A percentile compares a stretch with the other conserved stretches of the same genome.
Conservation (phyloP, 1,140 invertebrate species). For the Oryctes rhinoceros region DNA sequence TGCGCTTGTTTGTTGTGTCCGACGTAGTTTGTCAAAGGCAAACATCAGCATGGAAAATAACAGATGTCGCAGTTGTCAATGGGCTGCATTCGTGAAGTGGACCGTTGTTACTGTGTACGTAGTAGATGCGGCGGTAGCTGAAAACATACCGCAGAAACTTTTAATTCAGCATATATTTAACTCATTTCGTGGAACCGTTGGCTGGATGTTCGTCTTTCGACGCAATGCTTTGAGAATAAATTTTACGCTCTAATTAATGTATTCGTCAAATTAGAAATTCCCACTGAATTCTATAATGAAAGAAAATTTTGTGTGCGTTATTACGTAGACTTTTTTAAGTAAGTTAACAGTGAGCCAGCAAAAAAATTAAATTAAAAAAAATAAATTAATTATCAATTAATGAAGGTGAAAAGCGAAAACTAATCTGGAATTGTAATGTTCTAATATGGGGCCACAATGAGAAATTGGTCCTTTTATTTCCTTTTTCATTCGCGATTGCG, state of each 20-base stretch:
- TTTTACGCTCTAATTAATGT: neutral
- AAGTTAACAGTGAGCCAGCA: too few species aligned
- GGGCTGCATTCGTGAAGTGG: neutral
- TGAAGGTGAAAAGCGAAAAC: too few species aligned
- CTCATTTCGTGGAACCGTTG: neutral
- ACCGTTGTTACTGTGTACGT: neutral
- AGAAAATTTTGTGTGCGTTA: too few species aligned
- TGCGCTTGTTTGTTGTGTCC: neutral
- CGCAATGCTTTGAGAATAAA: slow-evolving; percentile 2
- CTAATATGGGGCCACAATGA: too few species aligned
- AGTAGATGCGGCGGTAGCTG: neutral
- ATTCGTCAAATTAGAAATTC: neutral
- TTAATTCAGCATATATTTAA: slow-evolving; percentile 9
- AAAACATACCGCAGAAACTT: neutral
- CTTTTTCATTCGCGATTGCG: too few species aligned
- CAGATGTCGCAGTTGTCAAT: slow-evolving; percentile 1
- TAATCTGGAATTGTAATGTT: too few species aligned
- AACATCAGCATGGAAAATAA: slow-evolving; percentile 28
- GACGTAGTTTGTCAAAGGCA: neutral
- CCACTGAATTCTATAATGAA: too few species aligned
- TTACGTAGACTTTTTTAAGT: too few species aligned
- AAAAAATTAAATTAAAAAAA: too few species aligned
- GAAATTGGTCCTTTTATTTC: too few species aligned
- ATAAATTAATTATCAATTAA: too few species aligned
- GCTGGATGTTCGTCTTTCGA: neutral